Evolutionary conservation across 2,113 vertebrate genomes (phyloP).

Genomic region (Cheilinus undulatus): DNA sequence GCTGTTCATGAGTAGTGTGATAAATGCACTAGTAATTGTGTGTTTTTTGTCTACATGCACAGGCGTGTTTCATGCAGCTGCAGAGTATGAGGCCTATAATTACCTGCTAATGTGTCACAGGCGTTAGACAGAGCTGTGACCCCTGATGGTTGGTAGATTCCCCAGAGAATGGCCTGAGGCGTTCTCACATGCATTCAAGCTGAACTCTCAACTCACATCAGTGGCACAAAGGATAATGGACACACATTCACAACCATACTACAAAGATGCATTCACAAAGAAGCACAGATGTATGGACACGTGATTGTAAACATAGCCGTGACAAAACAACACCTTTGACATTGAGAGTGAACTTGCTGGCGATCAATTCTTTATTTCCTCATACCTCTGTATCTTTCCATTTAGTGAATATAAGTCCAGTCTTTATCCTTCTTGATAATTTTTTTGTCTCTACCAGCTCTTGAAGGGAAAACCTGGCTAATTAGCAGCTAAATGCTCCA

Average conservation of each 20-base stretch:
- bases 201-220: slow-evolving; percentile 48
- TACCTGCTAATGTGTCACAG: slow-evolving; percentile 72
- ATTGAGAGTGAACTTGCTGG: neutral
- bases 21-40: slow-evolving; percentile 27
- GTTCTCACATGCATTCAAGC: slow-evolving; percentile 33
- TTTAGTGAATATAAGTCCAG: too few species aligned
- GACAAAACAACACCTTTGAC: neutral
- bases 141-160: slow-evolving; percentile 51
- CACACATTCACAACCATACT: neutral
- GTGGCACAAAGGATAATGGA: slow-evolving; percentile 25
- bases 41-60: slow-evolving; percentile 41
- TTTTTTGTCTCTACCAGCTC: too few species aligned
- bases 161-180: slow-evolving; percentile 47
- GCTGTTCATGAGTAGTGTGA: slow-evolving; percentile 3
- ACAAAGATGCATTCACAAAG: neutral
- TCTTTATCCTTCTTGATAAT: too few species aligned
- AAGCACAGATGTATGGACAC: neutral
- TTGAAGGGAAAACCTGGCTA: too few species aligned
- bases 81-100: slow-evolving; percentile 60
- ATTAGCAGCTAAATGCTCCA: too few species aligned
- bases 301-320: neutral
- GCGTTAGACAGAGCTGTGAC: slow-evolving; percentile 61
- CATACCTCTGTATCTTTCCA: neutral
- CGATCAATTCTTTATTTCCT: too few species aligned
- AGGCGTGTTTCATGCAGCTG: slow-evolving; percentile 54